phyloP scores from a whole-genome alignment of 2,888 invertebrate genomes.

The Lasioglossum leucozonium region DNA sequence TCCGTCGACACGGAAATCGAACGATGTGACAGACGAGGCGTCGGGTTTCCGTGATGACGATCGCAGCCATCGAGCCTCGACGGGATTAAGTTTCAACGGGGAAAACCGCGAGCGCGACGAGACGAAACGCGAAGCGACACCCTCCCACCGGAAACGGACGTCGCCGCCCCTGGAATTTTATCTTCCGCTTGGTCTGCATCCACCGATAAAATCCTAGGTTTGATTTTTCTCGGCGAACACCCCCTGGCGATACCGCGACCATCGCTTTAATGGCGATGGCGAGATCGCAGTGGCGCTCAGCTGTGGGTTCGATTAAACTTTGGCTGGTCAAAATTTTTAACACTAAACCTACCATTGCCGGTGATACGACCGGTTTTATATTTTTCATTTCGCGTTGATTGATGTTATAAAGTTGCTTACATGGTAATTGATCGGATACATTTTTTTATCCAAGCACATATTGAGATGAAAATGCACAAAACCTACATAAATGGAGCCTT shows the following conservation, averaged over 20 bases:
- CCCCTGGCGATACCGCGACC: neutral
- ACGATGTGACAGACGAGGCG: slow-evolving; percentile 12
- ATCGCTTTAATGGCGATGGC: neutral
- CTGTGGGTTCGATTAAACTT: neutral
- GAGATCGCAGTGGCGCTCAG: neutral
- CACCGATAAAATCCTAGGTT: neutral
- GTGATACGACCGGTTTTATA: no score
- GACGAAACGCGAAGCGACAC: slow-evolving; percentile 28
- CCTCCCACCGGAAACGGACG: slow-evolving; percentile 1
- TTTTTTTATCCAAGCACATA: no score
- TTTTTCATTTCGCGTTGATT: no score
- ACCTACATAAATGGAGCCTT: no score
- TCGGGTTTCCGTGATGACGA: slow-evolving; percentile 33
- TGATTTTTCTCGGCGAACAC: neutral
- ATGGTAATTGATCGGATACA: no score
- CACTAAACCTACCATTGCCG: no score
- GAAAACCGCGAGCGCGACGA: slow-evolving; percentile 1
- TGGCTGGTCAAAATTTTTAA: neutral
- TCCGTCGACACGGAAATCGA: slow-evolving; percentile 29
- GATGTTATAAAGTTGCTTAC: no score
- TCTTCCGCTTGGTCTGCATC: neutral
- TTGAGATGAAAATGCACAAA: no score
- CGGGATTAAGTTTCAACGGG: slow-evolving; percentile 48
- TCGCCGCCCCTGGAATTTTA: slow-evolving; percentile 23
- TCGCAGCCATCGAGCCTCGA: slow-evolving; percentile 7